These are phyloP conservation scores for Rhyzopertha dominica DNA, from an alignment of 1,140 invertebrate genomes.

Conservation along the genomic window DNA sequence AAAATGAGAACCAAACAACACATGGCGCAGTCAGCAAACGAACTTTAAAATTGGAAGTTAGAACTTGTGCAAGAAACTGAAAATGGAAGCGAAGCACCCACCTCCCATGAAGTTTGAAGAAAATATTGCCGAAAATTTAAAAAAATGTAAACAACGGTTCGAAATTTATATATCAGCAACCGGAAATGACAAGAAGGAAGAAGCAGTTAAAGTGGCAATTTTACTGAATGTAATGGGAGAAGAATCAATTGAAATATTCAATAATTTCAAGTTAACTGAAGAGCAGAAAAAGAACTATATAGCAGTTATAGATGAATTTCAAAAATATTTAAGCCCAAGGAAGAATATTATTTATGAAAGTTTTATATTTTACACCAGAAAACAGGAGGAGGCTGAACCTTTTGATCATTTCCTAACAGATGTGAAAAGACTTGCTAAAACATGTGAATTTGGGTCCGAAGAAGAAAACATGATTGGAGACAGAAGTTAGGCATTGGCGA, in stretches of 20 bases:
- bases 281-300: conserved; percentile 26
- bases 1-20: too few species aligned
- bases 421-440: conserved; percentile 21
- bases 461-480: conserved; percentile 23
- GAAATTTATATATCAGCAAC: conserved; percentile 29
- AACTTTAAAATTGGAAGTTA: too few species aligned
- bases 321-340: conserved; percentile 35
- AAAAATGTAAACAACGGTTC: conserved; percentile 28
- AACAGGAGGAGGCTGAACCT: conserved; percentile 25
- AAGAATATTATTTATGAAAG: conserved; percentile 32
- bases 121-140: conserved; percentile 30
- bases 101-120: too few species aligned
- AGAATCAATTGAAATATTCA: conserved; percentile 31
- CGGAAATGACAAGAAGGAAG: conserved; percentile 19
- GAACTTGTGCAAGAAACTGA: too few species aligned
- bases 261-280: conserved; percentile 28
- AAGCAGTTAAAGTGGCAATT: conserved; percentile 33
- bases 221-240: conserved; percentile 34
- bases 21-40: too few species aligned
- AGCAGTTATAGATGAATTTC: conserved; percentile 26
- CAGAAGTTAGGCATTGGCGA: too few species aligned
- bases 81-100: too few species aligned
- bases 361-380: conserved; percentile 19
- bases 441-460: conserved; percentile 27
- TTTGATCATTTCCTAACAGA: conserved; percentile 29